A percentile compares a stretch with the other conserved stretches of the same genome.
Evolutionary conservation across 1,140 invertebrate genomes (phyloP).

Genomic region (Drosophila sproati): DNA sequence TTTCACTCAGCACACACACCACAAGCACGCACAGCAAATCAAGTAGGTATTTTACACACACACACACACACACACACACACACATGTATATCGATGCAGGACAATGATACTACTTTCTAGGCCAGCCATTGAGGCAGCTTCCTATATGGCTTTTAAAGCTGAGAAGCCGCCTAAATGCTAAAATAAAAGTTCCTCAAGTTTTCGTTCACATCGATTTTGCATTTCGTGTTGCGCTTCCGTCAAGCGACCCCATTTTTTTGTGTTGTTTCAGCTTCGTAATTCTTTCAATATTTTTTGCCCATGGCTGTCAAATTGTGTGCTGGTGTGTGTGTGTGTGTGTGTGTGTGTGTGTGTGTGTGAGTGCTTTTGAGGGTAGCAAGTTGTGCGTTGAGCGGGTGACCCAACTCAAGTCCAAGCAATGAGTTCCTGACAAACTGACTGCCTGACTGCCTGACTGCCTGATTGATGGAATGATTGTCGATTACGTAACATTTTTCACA

Average conservation of each 20-base stretch:
- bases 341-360: conserved; percentile 7
- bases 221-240: conserved; percentile 50
- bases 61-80: conserved; percentile 8
- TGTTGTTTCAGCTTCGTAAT: conserved; percentile 16
- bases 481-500: conserved; percentile 47
- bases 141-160: conserved; percentile 58
- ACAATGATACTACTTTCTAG: conserved; percentile 19
- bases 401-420: conserved; percentile 30
- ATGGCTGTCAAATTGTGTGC: conserved; percentile 49
- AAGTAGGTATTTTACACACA: background rate
- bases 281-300: conserved; percentile 44
- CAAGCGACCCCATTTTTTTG: background rate
- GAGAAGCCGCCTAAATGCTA: conserved; percentile 38
- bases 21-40: background rate
- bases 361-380: background rate
- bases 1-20: background rate
- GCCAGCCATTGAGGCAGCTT: conserved; percentile 24
- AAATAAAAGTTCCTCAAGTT: conserved; percentile 39
- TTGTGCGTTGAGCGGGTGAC: conserved; percentile 9
- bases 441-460: conserved; percentile 36
- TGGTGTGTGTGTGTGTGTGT: conserved; percentile 9
- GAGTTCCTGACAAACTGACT: conserved; percentile 32
- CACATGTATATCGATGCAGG: conserved; percentile 15
- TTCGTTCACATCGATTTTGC: conserved; percentile 64
- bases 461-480: conserved; percentile 69